Percentiles rank a stretch among this genome's conserved stretches.
Evolutionary conservation across 2,113 vertebrate genomes (phyloP).

Genomic region (Serinus canaria): DNA sequence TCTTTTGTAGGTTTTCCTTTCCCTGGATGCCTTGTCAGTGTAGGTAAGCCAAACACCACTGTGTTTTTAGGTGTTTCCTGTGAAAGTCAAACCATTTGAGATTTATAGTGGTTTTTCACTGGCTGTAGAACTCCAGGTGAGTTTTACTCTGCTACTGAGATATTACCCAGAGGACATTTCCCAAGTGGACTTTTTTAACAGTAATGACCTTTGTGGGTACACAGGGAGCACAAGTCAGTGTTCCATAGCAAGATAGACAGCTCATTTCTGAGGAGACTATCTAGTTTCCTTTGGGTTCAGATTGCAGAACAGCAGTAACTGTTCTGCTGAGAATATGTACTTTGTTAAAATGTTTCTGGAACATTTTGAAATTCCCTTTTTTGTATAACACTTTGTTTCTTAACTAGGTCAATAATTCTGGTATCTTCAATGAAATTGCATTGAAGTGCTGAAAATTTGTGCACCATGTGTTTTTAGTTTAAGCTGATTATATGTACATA

Average conservation of each 20-base stretch:
- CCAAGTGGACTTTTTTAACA: neutral
- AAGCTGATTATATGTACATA: neutral
- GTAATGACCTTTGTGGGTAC: neutral
- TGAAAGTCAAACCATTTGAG: neutral
- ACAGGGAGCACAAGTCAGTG: neutral
- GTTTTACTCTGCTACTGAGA: neutral
- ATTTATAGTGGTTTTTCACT: neutral
- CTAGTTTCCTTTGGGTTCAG: neutral
- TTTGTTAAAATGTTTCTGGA: conserved; percentile 11
- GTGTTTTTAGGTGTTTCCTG: fast-evolving
- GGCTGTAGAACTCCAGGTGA: neutral
- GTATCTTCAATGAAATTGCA: neutral
- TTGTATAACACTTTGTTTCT: neutral
- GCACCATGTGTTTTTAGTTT: neutral
- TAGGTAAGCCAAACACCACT: neutral
- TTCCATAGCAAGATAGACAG: neutral
- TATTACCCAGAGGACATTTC: neutral
- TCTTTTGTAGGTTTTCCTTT: neutral
- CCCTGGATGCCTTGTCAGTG: neutral
- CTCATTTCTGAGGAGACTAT: neutral
- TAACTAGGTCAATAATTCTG: neutral
- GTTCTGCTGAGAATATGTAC: neutral
- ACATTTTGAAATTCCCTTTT: neutral
- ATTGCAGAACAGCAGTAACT: neutral
- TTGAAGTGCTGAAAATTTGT: neutral